Conservation (phyloP, 2,797 vertebrate species). For the Hafferia zeledoni region DNA sequence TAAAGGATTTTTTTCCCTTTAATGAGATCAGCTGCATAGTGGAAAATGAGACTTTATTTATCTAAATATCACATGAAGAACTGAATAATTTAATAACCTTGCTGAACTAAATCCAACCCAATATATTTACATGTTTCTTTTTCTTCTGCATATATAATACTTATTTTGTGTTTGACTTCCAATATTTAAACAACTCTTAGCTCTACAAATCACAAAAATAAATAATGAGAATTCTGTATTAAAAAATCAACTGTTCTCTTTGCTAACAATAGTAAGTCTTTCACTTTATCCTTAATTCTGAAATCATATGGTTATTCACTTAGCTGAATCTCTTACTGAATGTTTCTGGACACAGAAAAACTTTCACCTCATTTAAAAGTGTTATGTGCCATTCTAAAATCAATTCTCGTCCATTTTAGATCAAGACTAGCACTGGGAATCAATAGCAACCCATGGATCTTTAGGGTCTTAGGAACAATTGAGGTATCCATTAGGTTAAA, state of each 20-base stretch:
- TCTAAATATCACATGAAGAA: constrained; percentile 66
- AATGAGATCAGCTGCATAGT: constrained; percentile 58
- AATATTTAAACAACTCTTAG: constrained; percentile 24
- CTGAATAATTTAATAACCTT: constrained; percentile 66
- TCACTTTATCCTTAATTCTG: not conserved
- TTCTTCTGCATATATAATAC: constrained; percentile 13
- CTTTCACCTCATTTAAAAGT: not conserved
- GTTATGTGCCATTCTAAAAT: not conserved
- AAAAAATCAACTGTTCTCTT: not conserved
- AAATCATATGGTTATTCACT: not conserved
- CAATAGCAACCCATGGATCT: not conserved
- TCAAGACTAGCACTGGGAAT: not conserved
- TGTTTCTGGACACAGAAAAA: not conserved
- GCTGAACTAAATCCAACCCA: constrained; percentile 28
- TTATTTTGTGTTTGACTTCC: constrained; percentile 38
- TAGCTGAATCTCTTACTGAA: not conserved
- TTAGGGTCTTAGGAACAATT: not conserved
- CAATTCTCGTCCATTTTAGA: not conserved
- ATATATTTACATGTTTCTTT: not conserved
- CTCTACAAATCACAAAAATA: constrained; percentile 24
- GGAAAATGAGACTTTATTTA: constrained; percentile 69
- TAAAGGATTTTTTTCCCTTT: not conserved
- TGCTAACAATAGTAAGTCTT: not conserved
- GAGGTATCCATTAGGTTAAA: not conserved
- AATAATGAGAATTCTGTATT: not conserved